These are phyloP conservation scores for Pyrrhura leucotis DNA, from an alignment of 2,797 vertebrate species.

Conservation along the genomic window DNA sequence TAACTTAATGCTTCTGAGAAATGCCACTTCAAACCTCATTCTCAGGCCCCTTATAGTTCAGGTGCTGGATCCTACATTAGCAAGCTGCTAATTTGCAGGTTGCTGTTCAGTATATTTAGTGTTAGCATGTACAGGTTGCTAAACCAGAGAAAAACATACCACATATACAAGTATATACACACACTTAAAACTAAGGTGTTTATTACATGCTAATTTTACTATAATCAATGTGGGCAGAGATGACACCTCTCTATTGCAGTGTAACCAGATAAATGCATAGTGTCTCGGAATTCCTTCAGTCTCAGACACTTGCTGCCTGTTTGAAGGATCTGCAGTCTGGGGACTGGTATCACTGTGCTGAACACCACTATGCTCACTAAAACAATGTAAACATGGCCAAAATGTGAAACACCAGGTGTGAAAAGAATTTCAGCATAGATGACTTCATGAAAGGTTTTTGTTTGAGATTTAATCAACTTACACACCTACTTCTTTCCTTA, in stretches of 20 bases:
- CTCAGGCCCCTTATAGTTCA: background rate
- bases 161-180: background rate
- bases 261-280: background rate
- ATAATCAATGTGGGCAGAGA: background rate
- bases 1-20: background rate
- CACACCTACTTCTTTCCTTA: slow-evolving; percentile 5
- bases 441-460: background rate
- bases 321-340: background rate
- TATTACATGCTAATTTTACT: slow-evolving; percentile 46
- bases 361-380: background rate
- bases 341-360: background rate
- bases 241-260: background rate
- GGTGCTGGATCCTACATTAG: background rate
- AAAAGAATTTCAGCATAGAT: background rate
- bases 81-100: background rate
- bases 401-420: background rate
- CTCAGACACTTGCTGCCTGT: background rate
- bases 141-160: background rate
- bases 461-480: background rate
- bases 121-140: background rate
- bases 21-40: background rate
- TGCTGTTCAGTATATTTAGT: background rate
- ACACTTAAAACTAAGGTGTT: slow-evolving; percentile 28
- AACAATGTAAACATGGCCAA: slow-evolving; percentile 7
- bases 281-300: slow-evolving; percentile 33